Conservation (phyloP, 2,797 vertebrate species). For the Echiichthys vipera region DNA sequence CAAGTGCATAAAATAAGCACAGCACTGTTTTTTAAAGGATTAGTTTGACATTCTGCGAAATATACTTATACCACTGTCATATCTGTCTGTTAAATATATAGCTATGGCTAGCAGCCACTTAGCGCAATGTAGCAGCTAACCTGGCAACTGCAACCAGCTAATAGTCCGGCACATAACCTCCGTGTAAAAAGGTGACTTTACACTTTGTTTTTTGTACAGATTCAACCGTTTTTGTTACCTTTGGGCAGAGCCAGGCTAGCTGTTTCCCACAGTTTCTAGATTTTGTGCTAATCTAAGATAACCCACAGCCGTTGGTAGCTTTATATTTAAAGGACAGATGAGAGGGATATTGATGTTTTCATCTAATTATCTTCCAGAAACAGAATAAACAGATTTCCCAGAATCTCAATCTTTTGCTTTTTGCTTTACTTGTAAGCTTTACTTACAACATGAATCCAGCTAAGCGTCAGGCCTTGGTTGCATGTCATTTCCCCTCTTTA, state of each 20-base stretch:
- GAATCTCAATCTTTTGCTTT: background rate
- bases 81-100: no score
- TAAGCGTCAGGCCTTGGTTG: background rate
- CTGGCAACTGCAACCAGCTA: background rate
- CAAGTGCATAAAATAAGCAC: background rate
- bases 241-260: background rate
- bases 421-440: no score
- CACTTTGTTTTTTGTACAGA: background rate
- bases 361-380: background rate
- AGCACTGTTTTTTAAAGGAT: background rate
- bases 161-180: background rate
- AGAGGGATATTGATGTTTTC: background rate
- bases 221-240: background rate
- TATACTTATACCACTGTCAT: no score
- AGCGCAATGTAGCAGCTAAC: no score
- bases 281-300: background rate
- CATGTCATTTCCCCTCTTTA: background rate
- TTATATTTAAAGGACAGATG: background rate
- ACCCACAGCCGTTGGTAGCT: background rate
- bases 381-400: background rate
- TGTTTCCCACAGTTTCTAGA: background rate
- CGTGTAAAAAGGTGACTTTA: background rate
- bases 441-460: constrained; percentile 1
- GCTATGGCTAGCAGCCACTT: no score
- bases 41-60: background rate